Percentiles rank a stretch among this genome's conserved stretches.
Evolutionary conservation across 2,888 invertebrate genomes (phyloP).

Genomic region (Ormia ochracea): DNA sequence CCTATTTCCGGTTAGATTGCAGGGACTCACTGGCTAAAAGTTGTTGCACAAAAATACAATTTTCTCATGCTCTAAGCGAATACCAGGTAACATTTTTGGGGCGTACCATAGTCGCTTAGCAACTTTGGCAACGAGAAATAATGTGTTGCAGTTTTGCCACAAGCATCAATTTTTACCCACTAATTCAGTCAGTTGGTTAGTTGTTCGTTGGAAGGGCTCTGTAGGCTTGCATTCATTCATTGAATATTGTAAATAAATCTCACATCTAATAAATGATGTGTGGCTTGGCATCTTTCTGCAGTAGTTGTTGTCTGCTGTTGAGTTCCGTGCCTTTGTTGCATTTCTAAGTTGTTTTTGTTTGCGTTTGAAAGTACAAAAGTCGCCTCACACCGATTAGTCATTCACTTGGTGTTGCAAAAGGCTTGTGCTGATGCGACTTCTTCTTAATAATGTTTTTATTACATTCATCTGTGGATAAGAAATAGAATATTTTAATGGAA

Average conservation of each 20-base stretch:
- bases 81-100: constrained; percentile 42
- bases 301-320: background rate
- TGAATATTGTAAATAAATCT: constrained; percentile 11
- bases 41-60: constrained; percentile 31
- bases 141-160: constrained; percentile 3
- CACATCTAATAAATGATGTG: constrained; percentile 35
- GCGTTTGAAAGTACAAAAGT: constrained; percentile 10
- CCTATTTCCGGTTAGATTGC: constrained; percentile 70
- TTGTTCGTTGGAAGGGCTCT: background rate
- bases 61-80: constrained; percentile 46
- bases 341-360: constrained; percentile 32
- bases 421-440: constrained; percentile 6
- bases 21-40: constrained; percentile 35
- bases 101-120: constrained; percentile 53
- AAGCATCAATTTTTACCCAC: background rate
- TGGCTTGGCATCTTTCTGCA: constrained; percentile 3
- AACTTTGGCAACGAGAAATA: background rate
- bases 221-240: background rate
- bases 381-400: constrained; percentile 38
- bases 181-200: background rate
- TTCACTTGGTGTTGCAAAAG: constrained; percentile 31
- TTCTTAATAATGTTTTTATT: too few relatives aligned
- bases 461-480: too few relatives aligned
- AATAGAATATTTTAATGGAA: too few relatives aligned
- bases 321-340: constrained; percentile 31